Conservation (phyloP, 2,113 vertebrate genomes). For the Casuarius casuarius region DNA sequence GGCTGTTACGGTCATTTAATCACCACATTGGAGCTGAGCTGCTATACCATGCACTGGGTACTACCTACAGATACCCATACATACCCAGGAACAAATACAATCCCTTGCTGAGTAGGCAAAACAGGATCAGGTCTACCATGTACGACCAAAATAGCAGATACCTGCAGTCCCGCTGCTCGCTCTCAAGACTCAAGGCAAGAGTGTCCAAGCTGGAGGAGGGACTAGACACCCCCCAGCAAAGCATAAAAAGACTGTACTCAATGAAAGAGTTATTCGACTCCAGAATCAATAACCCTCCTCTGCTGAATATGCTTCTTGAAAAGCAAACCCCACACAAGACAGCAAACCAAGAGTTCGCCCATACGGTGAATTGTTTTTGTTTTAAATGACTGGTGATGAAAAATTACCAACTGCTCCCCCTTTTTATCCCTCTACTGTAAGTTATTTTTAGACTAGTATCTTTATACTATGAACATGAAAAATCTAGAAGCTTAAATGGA, state of each 20-base stretch:
- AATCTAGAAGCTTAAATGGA: background rate
- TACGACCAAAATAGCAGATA: background rate
- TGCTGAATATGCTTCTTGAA: background rate
- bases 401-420: background rate
- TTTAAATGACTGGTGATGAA: background rate
- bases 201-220: accelerated
- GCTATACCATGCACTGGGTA: accelerated
- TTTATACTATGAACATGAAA: background rate
- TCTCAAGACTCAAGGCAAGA: background rate
- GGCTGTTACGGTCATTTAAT: background rate
- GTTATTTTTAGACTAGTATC: background rate
- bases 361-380: background rate
- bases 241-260: background rate
- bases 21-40: accelerated
- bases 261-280: background rate
- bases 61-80: accelerated
- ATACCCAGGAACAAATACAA: background rate
- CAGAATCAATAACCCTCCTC: background rate
- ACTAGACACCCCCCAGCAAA: background rate
- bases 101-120: background rate
- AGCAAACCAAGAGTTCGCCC: background rate
- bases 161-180: too few relatives aligned
- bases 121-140: background rate
- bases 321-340: background rate
- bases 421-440: background rate